Evolutionary conservation across 2,113 vertebrate genomes (phyloP), one percentile per base, ranked within the genome.

Genomic region (Dipodomys merriami): DNA sequence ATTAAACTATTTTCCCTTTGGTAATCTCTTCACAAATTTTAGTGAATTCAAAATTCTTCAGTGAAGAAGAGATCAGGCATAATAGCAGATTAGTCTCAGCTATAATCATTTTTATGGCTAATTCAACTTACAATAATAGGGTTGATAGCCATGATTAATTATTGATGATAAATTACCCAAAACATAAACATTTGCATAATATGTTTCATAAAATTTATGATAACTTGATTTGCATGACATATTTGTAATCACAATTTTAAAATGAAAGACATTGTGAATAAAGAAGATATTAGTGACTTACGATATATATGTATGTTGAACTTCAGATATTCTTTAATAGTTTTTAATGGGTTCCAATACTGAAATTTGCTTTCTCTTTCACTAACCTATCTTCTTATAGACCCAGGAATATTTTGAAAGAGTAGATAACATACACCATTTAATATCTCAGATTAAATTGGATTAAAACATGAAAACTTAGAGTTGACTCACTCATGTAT

Each of bases 21-120:
- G 68, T 67, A 87, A 87, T 88, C 19, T 87, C 19, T 90, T 89
- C 82, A 86, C 22, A 74, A 53, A 33, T 89, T 79, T 83, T 1
- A 39, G 25, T 18, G 67, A 76, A n/a, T 74, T 94, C n/a, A 57
- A 8, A 57, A 27, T 90, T 87, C 20, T n/a, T 35, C 3, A 25
- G 1, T 39, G 22, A 19, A 72, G 7, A 33, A 84, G 9, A 68
- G 33, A 62, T 35, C 30, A 57, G 23, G 23, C 6, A 72, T 65
- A 13, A 72, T 29, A 64, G 15, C 33, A 29, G 15, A 64, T 65
- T 57, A 83, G 25, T 80, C 49, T 83, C 8, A 3, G 27, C 6
- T 76, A 25, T 60, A 39, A 92, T 90, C 80, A 62, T 83, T 90
- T 49, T 90, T 79, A 27, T 9, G 7, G 15, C 83, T 62, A 83